phyloP scores from a whole-genome alignment of 1,140 invertebrate genomes.

The Drosophila grimshawi region DNA sequence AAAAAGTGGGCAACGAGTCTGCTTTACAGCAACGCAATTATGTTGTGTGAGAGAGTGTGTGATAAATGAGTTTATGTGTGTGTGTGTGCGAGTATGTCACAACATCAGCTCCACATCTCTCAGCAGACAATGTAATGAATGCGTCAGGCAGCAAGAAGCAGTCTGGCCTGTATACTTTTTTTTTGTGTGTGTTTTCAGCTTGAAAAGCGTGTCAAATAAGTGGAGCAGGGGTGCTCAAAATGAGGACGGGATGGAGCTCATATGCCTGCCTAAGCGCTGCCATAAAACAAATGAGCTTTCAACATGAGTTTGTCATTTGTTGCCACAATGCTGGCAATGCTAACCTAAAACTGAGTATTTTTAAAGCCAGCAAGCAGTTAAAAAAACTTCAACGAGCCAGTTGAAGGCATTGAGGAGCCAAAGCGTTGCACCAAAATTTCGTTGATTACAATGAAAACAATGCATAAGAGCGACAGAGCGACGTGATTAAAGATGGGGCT shows the following conservation, averaged over 20 bases:
- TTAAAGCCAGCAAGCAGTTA: slow-evolving; percentile 45
- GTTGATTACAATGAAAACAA: slow-evolving; percentile 54
- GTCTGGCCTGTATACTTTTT: slow-evolving; percentile 49
- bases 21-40: slow-evolving; percentile 37
- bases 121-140: slow-evolving; percentile 69
- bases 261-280: slow-evolving; percentile 69
- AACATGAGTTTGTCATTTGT: slow-evolving; percentile 77
- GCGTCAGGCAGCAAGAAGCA: slow-evolving; percentile 46
- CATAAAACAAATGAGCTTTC: slow-evolving; percentile 80
- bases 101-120: not conserved
- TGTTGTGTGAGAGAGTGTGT: slow-evolving; percentile 10
- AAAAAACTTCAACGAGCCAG: not conserved
- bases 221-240: slow-evolving; percentile 47
- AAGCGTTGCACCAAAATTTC: slow-evolving; percentile 60
- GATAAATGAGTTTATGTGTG: slow-evolving; percentile 1
- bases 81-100: slow-evolving; percentile 17
- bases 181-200: slow-evolving; percentile 27
- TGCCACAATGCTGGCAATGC: slow-evolving; percentile 14
- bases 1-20: slow-evolving; percentile 66
- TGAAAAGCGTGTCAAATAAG: slow-evolving; percentile 77
- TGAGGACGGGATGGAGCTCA: slow-evolving; percentile 22
- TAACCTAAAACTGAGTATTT: slow-evolving; percentile 34
- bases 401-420: not conserved
- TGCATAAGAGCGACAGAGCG: slow-evolving; percentile 23
- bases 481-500: not conserved